A percentile compares a stretch with the other conserved stretches of the same genome.
Evolutionary conservation across 2,888 invertebrate genomes (phyloP).

Genomic region (Chouioia cunea): DNA sequence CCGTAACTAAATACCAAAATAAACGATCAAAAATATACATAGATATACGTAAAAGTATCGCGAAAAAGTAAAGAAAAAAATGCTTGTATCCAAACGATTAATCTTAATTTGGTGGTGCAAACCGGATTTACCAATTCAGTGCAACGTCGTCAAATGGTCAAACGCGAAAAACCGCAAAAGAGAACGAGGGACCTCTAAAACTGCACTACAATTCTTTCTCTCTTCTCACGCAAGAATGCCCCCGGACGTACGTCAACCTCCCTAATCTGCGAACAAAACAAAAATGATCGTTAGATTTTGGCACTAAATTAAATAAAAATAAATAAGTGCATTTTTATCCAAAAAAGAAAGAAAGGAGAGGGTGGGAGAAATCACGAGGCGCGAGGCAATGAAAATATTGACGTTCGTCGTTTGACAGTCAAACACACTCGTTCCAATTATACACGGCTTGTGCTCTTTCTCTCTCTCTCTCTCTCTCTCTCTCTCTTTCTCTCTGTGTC

Average conservation of each 20-base stretch:
- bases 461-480: slow-evolving; percentile 50
- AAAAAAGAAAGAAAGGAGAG: background rate
- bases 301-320: background rate
- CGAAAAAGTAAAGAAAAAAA: background rate
- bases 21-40: no score
- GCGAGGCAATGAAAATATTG: slow-evolving; percentile 40
- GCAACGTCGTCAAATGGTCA: no score
- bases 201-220: no score
- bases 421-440: slow-evolving; percentile 2
- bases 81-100: background rate
- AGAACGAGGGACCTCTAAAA: no score
- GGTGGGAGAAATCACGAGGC: slow-evolving; percentile 6
- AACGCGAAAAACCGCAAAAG: no score
- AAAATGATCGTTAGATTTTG: no score
- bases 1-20: no score
- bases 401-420: slow-evolving; percentile 26
- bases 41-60: no score
- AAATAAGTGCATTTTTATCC: background rate
- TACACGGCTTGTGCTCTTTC: slow-evolving; percentile 32
- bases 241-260: no score
- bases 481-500: slow-evolving; percentile 41
- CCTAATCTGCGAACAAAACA: no score
- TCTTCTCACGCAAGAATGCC: no score
- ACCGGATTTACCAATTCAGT: slow-evolving; percentile 6
- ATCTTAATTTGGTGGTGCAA: background rate